Conservation (phyloP, 1,140 invertebrate species). For the Monochamus saltuarius region DNA sequence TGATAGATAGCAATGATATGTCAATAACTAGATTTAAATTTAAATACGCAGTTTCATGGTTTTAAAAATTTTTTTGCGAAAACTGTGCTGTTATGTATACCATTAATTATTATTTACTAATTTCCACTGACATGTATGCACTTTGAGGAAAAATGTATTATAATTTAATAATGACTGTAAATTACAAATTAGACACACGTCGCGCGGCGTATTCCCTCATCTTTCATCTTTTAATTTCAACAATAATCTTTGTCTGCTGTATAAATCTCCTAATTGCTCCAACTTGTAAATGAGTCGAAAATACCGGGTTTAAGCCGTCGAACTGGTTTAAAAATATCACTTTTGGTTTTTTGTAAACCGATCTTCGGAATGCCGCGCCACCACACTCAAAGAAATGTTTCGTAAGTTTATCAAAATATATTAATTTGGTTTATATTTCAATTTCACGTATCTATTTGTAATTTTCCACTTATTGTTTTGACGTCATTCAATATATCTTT, state of each 20-base stretch:
- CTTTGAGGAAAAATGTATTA: too few species aligned
- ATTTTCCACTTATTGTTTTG: background rate
- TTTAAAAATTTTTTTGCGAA: too few species aligned
- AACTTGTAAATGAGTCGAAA: constrained; percentile 12
- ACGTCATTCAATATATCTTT: background rate
- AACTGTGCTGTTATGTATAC: too few species aligned
- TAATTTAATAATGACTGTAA: too few species aligned
- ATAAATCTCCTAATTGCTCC: constrained; percentile 6
- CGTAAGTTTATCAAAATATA: too few species aligned
- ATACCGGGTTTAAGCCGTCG: constrained; percentile 1
- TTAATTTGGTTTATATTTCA: background rate
- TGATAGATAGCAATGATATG: too few species aligned
- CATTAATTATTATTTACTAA: too few species aligned
- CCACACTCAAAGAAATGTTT: background rate
- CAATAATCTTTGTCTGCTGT: constrained; percentile 3
- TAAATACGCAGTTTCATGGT: too few species aligned
- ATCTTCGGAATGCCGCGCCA: background rate
- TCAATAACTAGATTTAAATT: too few species aligned
- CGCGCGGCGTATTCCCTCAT: background rate
- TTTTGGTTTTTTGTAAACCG: background rate
- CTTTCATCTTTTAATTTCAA: constrained; percentile 6
- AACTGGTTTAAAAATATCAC: constrained; percentile 6
- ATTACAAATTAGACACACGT: too few species aligned
- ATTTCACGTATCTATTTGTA: background rate
- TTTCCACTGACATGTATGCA: too few species aligned